Evolutionary conservation across 2,888 invertebrate species (phyloP), one percentile per base, ranked within the genome.

Genomic region (Eupsilia transversa): DNA sequence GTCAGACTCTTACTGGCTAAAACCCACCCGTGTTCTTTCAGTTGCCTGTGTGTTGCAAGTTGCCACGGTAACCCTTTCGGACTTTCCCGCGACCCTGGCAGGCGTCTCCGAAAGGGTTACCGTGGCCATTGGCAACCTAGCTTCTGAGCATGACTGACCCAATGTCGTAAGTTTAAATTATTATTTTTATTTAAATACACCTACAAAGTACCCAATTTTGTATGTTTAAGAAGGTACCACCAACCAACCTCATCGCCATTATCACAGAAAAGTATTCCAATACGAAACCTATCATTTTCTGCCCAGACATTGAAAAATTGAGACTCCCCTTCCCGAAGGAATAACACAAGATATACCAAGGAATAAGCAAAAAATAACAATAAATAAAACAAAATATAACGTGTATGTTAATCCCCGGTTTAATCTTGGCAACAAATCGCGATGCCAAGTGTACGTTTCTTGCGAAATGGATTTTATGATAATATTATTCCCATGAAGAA

Each of bases 341-440:
- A 68, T 79, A 72, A 14, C 72, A 54, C 57, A 70, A 79, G 43
- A 79, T 68, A 63, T 56, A 64, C 74, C n/a, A 71, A 67, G 33
- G 41, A 64, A 71, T 64, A 66, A 66, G 33, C 74, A 80, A 68
- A 81, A 67, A 75, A 75, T 43, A 75, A 83, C 82, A 80, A 88
- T 89, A 88, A 88, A 90, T 87, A 89, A 89, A 84, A 80, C 82
- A 85, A 77, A 82, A 87, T 86, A 86, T 86, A 85, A 80, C 82
- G 81, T 82, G 87, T 87, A 92, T 92, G 91, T 86, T 91, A 93
- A 92, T 91, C 85, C 79, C 59, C 80, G 89, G 89, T 94, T 94
- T 95, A 94, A 94, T 94, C 95, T 94, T 91, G 90, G 89, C 91
- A 89, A 92, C 91, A 94, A 95, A 95, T 95, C 95, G 93, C 88